A percentile compares a stretch with the other conserved stretches of the same genome.
These are phyloP conservation scores for Trichopoda pennipes DNA, from an alignment of 2,888 invertebrate species.

Conservation along the genomic window DNA sequence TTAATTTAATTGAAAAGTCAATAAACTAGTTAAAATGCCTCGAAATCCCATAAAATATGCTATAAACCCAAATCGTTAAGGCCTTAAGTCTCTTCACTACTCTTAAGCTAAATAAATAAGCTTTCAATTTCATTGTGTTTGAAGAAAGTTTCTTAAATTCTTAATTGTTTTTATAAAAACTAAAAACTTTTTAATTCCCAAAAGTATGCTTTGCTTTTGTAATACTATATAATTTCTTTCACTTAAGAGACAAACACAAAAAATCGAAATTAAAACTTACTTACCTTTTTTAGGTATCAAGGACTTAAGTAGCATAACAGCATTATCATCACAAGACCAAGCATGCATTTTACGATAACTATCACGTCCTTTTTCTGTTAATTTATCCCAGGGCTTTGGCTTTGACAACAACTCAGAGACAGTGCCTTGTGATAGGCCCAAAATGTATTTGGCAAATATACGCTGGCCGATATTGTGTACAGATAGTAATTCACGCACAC, in stretches of 20 bases:
- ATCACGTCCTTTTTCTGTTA: constrained; percentile 99
- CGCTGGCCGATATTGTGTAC: constrained; percentile 99
- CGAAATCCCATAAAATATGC: constrained; percentile 26
- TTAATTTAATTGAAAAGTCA: neutral
- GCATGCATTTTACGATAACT: constrained; percentile 99
- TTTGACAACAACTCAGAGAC: constrained; percentile 98
- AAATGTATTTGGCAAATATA: constrained; percentile 98
- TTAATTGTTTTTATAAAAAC: too few species aligned
- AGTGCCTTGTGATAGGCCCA: constrained; percentile 98
- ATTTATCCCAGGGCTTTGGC: constrained; percentile 99
- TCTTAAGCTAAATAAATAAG: too few species aligned
- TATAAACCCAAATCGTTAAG: too few species aligned
- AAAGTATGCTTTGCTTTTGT: neutral
- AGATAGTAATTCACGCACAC: constrained; percentile 95
- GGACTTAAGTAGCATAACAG: constrained; percentile 97
- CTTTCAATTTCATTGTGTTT: too few species aligned
- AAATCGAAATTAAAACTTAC: constrained; percentile 81
- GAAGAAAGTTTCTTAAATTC: too few species aligned
- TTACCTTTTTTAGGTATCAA: constrained; percentile 99
- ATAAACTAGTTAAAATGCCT: neutral
- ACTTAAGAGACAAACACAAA: too few species aligned
- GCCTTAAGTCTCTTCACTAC: too few species aligned
- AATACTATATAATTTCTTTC: too few species aligned
- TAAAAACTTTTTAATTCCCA: neutral
- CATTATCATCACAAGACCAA: constrained; percentile 99